phyloP scores from a whole-genome alignment of 64 coral and sea anemone species.

The Pocillopora verrucosa region DNA sequence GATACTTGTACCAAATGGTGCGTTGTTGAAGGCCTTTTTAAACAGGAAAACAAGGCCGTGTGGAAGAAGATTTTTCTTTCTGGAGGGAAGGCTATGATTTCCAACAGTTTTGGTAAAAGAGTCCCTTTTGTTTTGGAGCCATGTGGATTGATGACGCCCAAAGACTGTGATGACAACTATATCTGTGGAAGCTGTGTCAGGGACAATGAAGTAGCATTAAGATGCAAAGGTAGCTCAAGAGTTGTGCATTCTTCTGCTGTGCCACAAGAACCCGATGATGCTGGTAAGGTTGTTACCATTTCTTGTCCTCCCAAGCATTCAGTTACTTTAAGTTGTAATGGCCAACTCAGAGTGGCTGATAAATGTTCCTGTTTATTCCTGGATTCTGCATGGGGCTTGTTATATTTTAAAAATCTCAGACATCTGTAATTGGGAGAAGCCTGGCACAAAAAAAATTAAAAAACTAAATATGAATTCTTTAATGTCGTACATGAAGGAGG shows the following conservation, averaged over 20 bases:
- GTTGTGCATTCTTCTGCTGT: neutral
- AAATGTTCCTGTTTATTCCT: too few species aligned
- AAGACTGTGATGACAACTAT: conserved; percentile 67
- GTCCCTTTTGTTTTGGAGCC: conserved; percentile 70
- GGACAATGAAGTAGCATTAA: conserved; percentile 48
- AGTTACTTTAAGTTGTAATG: too few species aligned
- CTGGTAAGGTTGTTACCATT: neutral
- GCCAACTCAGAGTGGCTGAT: too few species aligned
- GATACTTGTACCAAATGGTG: conserved; percentile 68
- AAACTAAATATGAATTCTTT: too few species aligned
- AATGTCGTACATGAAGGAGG: too few species aligned
- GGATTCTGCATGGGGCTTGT: too few species aligned
- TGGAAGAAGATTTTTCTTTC: conserved; percentile 64
- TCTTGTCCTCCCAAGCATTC: too few species aligned
- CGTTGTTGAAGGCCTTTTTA: conserved; percentile 72
- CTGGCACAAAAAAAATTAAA: too few species aligned
- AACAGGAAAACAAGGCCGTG: conserved; percentile 37
- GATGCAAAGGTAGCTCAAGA: neutral
- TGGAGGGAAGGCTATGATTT: conserved; percentile 69
- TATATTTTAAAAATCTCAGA: too few species aligned
- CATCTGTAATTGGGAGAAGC: too few species aligned
- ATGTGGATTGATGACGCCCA: conserved; percentile 28
- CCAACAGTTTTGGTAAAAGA: conserved; percentile 86
- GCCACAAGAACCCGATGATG: neutral
- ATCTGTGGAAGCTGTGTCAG: conserved; percentile 76